phyloP scores from a whole-genome alignment of 2,113 vertebrate genomes.

The Podarcis cretensis region DNA sequence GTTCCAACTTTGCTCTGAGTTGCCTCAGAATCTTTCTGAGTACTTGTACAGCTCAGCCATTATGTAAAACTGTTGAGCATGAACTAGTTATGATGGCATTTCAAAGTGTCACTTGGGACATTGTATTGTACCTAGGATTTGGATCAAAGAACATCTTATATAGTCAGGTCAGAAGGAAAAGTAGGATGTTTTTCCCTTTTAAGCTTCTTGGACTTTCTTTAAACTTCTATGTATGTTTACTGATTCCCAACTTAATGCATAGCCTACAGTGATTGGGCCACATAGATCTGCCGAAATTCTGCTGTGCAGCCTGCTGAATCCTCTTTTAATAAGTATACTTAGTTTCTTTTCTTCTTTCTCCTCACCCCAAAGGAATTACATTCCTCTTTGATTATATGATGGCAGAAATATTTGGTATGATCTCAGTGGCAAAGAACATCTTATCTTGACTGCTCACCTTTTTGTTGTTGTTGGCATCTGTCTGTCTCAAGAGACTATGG shows the following conservation, averaged over 20 bases:
- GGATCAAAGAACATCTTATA: background rate
- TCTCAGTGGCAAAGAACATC: background rate
- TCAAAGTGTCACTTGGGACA: background rate
- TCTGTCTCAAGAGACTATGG: background rate
- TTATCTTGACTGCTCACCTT: background rate
- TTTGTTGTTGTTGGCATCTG: background rate
- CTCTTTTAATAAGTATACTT: no score
- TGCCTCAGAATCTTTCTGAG: background rate
- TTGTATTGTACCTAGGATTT: background rate
- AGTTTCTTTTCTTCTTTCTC: background rate
- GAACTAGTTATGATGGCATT: background rate
- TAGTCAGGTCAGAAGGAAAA: background rate
- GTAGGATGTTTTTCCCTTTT: background rate
- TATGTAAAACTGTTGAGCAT: background rate
- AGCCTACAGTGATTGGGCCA: background rate
- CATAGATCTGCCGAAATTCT: background rate
- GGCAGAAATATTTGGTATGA: no score
- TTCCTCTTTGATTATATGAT: background rate
- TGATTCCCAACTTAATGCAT: background rate
- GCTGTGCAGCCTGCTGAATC: background rate
- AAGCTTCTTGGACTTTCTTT: background rate
- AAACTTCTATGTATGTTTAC: no score
- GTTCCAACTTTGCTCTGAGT: background rate
- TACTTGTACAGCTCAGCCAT: background rate
- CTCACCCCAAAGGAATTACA: background rate